These are phyloP conservation scores for Encarsia formosa DNA, from an alignment of 2,888 invertebrate species.

Conservation along the genomic window DNA sequence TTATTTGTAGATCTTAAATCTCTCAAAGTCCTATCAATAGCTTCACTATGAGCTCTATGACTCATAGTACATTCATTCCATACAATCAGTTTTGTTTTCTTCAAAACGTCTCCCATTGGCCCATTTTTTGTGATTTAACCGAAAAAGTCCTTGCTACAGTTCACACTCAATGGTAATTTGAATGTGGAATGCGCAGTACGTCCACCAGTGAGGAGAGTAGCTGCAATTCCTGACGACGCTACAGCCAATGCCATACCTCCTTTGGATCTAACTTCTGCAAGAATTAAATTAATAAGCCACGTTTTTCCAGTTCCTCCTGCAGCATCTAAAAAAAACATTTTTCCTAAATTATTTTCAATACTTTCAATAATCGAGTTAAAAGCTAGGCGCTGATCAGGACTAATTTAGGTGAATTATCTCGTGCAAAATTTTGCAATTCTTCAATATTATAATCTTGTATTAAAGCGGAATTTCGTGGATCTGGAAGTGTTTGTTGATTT, in stretches of 20 bases:
- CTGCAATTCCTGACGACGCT: conserved; percentile 51
- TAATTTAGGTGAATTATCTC: not conserved
- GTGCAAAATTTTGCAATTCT: not conserved
- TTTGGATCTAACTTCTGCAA: conserved; percentile 39
- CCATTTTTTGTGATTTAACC: not conserved
- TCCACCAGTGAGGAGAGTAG: conserved; percentile 46
- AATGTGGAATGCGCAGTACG: conserved; percentile 46
- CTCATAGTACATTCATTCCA: conserved; percentile 38
- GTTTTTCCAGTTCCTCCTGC: conserved; percentile 48
- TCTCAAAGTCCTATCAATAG: conserved; percentile 32
- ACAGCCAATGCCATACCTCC: conserved; percentile 41
- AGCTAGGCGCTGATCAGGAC: not conserved
- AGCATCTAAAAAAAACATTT: not conserved
- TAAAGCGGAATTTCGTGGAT: not conserved
- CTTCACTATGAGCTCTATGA: conserved; percentile 40
- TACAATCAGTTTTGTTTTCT: not conserved
- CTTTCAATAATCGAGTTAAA: not conserved
- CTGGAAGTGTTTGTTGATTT: not conserved
- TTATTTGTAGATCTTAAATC: conserved; percentile 22
- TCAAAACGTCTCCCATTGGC: not conserved
- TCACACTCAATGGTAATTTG: conserved; percentile 44
- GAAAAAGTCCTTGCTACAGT: conserved; percentile 33
- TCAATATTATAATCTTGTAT: too few species aligned
- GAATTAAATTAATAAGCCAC: conserved; percentile 44
- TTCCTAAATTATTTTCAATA: conserved; percentile 29